These are phyloP conservation scores for Sturnus vulgaris DNA, from an alignment of 2,113 vertebrate genomes.

Conservation along the genomic window DNA sequence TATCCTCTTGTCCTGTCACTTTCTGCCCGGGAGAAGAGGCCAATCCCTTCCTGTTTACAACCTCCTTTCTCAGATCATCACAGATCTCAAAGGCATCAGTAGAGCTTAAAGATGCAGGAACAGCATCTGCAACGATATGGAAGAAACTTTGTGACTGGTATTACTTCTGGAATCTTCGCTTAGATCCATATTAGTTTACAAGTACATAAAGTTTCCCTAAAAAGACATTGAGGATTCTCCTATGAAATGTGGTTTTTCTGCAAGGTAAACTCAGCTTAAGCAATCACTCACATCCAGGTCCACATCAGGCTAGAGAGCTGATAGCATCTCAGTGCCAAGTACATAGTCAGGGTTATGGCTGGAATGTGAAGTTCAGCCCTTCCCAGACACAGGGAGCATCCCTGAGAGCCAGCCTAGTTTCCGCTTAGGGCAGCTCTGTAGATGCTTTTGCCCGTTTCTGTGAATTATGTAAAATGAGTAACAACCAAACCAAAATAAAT, in stretches of 20 bases:
- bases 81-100: background rate
- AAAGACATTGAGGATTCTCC: background rate
- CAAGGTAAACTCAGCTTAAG: background rate
- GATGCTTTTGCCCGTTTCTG: background rate
- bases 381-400: background rate
- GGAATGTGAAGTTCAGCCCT: slow-evolving; percentile 19
- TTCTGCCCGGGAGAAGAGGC: background rate
- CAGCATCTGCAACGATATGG: background rate
- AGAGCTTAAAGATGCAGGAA: background rate
- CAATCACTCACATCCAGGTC: background rate
- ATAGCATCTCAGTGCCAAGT: background rate
- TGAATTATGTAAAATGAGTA: background rate
- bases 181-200: background rate
- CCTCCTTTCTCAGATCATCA: background rate
- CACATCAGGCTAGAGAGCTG: background rate
- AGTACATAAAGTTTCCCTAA: background rate
- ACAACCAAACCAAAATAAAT: background rate
- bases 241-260: background rate
- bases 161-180: background rate
- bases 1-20: background rate
- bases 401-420: background rate
- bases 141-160: background rate
- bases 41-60: background rate
- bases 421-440: background rate
- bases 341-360: background rate